These are phyloP conservation scores for Nemapogon koenigi DNA, from an alignment of 2,888 invertebrate genomes.

Conservation along the genomic window DNA sequence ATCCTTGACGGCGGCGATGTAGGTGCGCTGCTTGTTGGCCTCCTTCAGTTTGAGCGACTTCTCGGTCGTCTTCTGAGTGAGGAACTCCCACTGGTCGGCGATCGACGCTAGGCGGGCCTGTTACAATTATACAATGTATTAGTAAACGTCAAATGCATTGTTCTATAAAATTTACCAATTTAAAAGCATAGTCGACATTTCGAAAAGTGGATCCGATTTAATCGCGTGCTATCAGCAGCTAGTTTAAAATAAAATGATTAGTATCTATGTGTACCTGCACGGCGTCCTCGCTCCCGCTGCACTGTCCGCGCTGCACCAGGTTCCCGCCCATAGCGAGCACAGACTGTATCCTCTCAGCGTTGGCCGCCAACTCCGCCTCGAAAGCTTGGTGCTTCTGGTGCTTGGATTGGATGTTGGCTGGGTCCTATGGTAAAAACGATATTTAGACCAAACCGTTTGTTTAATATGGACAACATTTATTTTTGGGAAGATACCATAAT, in stretches of 20 bases:
- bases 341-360: slow-evolving; percentile 96
- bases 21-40: slow-evolving; percentile 98
- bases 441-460: too few relatives aligned
- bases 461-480: too few relatives aligned
- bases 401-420: slow-evolving; percentile 97
- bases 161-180: too few relatives aligned
- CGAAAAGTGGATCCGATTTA: too few relatives aligned
- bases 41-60: slow-evolving; percentile 98
- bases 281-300: slow-evolving; percentile 97
- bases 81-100: slow-evolving; percentile 97
- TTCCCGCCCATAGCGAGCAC: slow-evolving; percentile 95
- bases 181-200: too few relatives aligned
- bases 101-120: slow-evolving; percentile 83
- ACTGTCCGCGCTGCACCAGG: slow-evolving; percentile 93
- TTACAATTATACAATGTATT: slow-evolving; percentile 3
- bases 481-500: too few relatives aligned
- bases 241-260: too few relatives aligned
- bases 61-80: slow-evolving; percentile 97
- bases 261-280: slow-evolving; percentile 87
- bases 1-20: slow-evolving; percentile 99
- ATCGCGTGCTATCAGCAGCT: too few relatives aligned
- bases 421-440: slow-evolving; percentile 57
- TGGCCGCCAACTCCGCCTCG: slow-evolving; percentile 98
- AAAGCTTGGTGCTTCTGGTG: slow-evolving; percentile 99
- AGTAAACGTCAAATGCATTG: too few relatives aligned